Conservation (phyloP, 2,113 vertebrate genomes). For the Actenoides lindsayi region DNA sequence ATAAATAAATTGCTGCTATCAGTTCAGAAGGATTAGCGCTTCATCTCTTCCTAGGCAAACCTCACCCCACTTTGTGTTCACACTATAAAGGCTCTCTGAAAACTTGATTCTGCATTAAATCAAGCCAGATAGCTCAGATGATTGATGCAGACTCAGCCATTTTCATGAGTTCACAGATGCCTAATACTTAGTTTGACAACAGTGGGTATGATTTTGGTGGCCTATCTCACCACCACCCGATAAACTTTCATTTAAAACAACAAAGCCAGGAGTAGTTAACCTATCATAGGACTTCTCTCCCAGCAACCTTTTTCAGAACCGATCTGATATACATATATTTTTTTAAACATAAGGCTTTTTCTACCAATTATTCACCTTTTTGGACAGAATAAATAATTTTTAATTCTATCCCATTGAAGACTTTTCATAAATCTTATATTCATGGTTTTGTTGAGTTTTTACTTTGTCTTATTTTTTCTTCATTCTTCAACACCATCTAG, state of each 20-base stretch:
- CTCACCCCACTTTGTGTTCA: background rate
- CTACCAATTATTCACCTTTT: background rate
- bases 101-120: background rate
- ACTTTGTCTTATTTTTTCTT: background rate
- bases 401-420: background rate
- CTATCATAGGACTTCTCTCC: background rate
- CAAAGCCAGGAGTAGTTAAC: background rate
- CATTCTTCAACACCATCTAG: background rate
- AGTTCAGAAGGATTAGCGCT: background rate
- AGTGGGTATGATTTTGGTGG: background rate
- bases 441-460: background rate
- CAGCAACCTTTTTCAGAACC: background rate
- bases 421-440: background rate
- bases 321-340: background rate
- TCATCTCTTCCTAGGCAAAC: background rate
- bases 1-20: background rate
- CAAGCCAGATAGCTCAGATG: background rate
- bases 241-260: background rate
- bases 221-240: background rate
- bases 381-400: background rate
- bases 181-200: background rate
- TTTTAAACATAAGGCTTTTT: background rate
- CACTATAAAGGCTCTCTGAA: background rate
- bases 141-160: background rate
- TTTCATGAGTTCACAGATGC: background rate